Evolutionary conservation across 2,888 invertebrate species (phyloP), one percentile per base, ranked within the genome.

Genomic region (Pterobdella sp.): DNA sequence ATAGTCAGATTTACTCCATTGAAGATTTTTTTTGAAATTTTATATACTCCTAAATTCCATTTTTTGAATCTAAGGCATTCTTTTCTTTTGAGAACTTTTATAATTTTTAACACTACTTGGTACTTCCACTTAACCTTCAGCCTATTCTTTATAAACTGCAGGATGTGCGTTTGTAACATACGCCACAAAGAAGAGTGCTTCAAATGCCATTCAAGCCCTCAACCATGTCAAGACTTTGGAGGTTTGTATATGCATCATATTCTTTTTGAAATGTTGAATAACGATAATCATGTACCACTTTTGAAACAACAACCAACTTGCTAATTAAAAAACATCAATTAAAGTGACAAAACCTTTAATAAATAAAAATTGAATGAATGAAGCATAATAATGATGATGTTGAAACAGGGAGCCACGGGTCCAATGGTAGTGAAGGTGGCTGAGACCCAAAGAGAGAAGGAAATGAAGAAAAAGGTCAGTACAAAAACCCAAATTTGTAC

Each of bases 121-220:
- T n/a, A n/a, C n/a, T n/a, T n/a, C n/a, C n/a, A n/a, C n/a, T n/a
- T n/a, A n/a, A n/a, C n/a, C n/a, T n/a, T n/a, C n/a, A n/a, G n/a
- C n/a, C n/a, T n/a, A n/a, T n/a, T n/a, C n/a, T 34, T 34, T 22
- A 42, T 42, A 7, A 42, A 14, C 22, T 14, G 1, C 42, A 73
- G 73, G 73, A 32, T 73, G 73, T 64, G 73, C 73, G 18, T 73
- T 73, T 73, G 73, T 73, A n/a, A 73, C 73, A 31, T 73, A 69
- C 36, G 69, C 73, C 14, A 68, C 73, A 4, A 35, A 63, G 63
- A 69, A 69, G 37, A 73, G 73, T 69, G 73, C 73, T 22, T 31
- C 37, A 14, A 68, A 68, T 64, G 73, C 73, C 42, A 73, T 73
- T n/a, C 69, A 73, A 35, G 68, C 56, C 31, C 49, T 73, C 29